Conservation (phyloP, 2,113 vertebrate species). For the Lycaon pictus region DNA sequence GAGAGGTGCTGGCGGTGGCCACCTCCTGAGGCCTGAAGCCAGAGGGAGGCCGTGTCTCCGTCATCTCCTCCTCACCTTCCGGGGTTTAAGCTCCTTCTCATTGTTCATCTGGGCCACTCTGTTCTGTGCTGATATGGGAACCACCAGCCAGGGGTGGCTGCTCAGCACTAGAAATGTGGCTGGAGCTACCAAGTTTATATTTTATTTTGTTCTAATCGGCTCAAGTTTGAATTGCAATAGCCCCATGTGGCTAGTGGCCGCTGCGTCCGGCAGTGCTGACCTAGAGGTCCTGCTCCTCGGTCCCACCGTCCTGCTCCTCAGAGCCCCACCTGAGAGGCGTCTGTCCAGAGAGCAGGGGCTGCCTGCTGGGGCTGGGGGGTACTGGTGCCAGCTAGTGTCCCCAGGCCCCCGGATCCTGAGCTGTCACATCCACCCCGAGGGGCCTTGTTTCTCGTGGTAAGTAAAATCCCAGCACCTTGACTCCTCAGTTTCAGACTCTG, state of each 20-base stretch:
- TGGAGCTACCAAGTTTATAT: not conserved
- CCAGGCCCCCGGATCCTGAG: not conserved
- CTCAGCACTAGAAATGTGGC: not conserved
- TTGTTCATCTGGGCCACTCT: fast-evolving
- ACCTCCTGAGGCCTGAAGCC: not conserved
- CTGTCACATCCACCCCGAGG: not conserved
- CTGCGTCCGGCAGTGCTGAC: fast-evolving
- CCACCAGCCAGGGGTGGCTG: not conserved
- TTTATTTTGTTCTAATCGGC: not conserved
- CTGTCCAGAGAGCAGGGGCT: not conserved
- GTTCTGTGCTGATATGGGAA: not conserved
- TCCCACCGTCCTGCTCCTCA: not conserved
- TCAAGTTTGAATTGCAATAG: not conserved
- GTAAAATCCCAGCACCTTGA: not conserved
- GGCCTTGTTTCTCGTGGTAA: not conserved
- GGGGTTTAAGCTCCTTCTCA: not conserved
- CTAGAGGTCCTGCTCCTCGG: not conserved
- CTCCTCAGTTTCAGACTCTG: not conserved
- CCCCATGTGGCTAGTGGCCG: not conserved
- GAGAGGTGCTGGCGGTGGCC: not conserved
- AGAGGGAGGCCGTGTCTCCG: not conserved
- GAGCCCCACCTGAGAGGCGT: not conserved
- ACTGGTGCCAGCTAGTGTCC: not conserved
- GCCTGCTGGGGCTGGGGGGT: not conserved
- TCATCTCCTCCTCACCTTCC: too few relatives aligned